phyloP scores from a whole-genome alignment of 2,888 invertebrate species.

The Thymelicus sylvestris region DNA sequence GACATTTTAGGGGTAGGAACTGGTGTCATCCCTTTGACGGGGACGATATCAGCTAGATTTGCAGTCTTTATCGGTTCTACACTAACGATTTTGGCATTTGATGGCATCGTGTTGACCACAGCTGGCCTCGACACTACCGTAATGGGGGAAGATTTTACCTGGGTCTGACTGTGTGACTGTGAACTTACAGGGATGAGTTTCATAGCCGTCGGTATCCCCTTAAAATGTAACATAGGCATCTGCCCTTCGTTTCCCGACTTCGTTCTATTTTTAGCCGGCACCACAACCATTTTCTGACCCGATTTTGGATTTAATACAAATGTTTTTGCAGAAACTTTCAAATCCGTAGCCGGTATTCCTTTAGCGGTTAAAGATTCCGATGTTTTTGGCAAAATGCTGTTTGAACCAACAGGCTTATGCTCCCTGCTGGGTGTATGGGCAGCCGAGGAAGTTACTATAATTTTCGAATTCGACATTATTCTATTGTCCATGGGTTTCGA shows the following conservation, averaged over 20 bases:
- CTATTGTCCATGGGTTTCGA: conserved; percentile 72
- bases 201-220: conserved; percentile 76
- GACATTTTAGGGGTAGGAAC: conserved; percentile 69
- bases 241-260: conserved; percentile 70
- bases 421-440: conserved; percentile 60
- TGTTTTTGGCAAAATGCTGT: conserved; percentile 61
- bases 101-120: conserved; percentile 56
- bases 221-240: conserved; percentile 75
- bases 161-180: conserved; percentile 59
- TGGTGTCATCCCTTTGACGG: conserved; percentile 73
- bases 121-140: conserved; percentile 69
- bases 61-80: conserved; percentile 70
- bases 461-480: conserved; percentile 63
- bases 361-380: conserved; percentile 73
- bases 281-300: conserved; percentile 80
- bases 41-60: conserved; percentile 77
- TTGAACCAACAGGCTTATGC: conserved; percentile 56
- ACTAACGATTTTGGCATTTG: conserved; percentile 63
- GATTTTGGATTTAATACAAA: conserved; percentile 78
- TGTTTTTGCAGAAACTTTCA: conserved; percentile 80
- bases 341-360: conserved; percentile 77
- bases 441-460: conserved; percentile 67
- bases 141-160: conserved; percentile 57
- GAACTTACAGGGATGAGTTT: conserved; percentile 77
- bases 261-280: conserved; percentile 74